These are phyloP conservation scores for Mormyrops boulengeri DNA, from an alignment of 2,797 vertebrate species.

Conservation along the genomic window DNA sequence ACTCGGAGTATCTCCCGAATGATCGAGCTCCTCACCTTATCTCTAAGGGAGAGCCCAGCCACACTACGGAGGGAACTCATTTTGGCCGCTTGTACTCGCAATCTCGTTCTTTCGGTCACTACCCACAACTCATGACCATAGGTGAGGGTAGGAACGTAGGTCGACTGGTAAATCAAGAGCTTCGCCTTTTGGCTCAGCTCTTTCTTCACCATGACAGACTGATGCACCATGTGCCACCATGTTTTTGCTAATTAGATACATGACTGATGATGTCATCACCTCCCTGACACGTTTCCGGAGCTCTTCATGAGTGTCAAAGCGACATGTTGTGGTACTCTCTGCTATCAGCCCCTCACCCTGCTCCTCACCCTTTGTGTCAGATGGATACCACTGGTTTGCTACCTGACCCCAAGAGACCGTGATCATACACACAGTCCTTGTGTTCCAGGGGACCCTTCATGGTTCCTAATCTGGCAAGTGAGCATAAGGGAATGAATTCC, in stretches of 20 bases:
- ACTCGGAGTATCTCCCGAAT: too few species aligned
- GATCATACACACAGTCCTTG: background rate
- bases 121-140: too few species aligned
- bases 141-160: too few species aligned
- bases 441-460: background rate
- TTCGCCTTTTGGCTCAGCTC: too few species aligned
- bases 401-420: background rate
- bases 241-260: background rate
- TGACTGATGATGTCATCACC: background rate
- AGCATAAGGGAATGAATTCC: background rate
- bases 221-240: too few species aligned
- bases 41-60: too few species aligned
- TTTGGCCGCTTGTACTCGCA: too few species aligned
- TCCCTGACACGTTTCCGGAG: background rate
- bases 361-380: background rate
- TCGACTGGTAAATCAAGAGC: too few species aligned
- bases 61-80: too few species aligned
- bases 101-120: too few species aligned
- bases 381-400: background rate
- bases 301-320: background rate
- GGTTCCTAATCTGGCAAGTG: background rate
- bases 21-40: too few species aligned
- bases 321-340: background rate
- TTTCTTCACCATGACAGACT: too few species aligned
- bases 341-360: background rate